Conservation (phyloP, 1,140 invertebrate genomes). For the Orussus abietinus region DNA sequence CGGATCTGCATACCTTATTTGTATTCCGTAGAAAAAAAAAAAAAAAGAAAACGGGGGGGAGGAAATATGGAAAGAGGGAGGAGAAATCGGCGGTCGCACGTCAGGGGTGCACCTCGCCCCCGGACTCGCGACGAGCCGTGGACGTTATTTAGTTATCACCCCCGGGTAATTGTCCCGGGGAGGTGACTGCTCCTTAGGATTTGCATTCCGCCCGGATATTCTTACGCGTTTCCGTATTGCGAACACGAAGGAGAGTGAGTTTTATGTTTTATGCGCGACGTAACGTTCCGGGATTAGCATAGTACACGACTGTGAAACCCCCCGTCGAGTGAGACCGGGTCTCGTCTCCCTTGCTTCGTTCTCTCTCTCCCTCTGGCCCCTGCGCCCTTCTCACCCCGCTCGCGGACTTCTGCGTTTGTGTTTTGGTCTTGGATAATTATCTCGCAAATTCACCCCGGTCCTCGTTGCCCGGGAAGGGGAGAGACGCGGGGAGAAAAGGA, state of each 20-base stretch:
- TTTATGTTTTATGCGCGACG: slow-evolving; percentile 43
- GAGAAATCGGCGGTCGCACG: too few relatives aligned
- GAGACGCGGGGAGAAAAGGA: slow-evolving; percentile 16
- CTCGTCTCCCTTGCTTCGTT: slow-evolving; percentile 20
- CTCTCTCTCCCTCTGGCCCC: slow-evolving; percentile 22
- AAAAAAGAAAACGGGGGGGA: too few relatives aligned
- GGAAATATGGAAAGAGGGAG: too few relatives aligned
- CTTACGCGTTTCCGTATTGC: slow-evolving; percentile 31
- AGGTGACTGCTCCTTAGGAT: slow-evolving; percentile 27
- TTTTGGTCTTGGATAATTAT: slow-evolving; percentile 22
- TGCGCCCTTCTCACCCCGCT: slow-evolving; percentile 7
- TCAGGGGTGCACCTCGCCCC: too few relatives aligned
- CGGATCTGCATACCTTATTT: too few relatives aligned
- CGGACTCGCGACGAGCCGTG: slow-evolving; percentile 13
- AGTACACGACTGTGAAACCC: slow-evolving; percentile 42
- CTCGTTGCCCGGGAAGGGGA: slow-evolving; percentile 9
- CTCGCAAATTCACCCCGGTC: slow-evolving; percentile 21
- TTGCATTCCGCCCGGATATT: slow-evolving; percentile 32
- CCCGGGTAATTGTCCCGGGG: slow-evolving; percentile 17
- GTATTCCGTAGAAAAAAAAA: too few relatives aligned
- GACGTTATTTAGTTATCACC: slow-evolving; percentile 25
- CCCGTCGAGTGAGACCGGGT: slow-evolving; percentile 29
- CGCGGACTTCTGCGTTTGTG: too few relatives aligned
- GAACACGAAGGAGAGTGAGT: slow-evolving; percentile 30
- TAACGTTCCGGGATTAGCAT: slow-evolving; percentile 46